Percentiles rank a stretch among this genome's conserved stretches.
phyloP scores from a whole-genome alignment of 1,140 invertebrate species.

The Calliopsis andreniformis region DNA sequence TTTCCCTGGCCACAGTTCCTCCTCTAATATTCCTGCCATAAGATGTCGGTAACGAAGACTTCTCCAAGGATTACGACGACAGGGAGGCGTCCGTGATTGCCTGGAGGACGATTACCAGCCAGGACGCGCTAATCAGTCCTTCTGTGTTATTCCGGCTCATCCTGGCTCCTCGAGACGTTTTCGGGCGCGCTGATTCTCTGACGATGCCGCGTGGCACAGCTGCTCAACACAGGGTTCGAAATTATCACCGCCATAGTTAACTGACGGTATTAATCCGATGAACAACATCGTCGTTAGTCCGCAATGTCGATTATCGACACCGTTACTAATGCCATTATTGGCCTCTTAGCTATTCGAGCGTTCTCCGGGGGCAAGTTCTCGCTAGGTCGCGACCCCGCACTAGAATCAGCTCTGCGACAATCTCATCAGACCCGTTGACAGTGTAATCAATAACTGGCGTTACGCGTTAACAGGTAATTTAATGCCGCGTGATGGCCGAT shows the following conservation, averaged over 20 bases:
- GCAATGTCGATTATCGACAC: constrained; percentile 38
- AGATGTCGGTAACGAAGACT: constrained; percentile 29
- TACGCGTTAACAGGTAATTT: not conserved
- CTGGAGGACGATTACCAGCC: constrained; percentile 45
- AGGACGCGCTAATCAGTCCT: constrained; percentile 55
- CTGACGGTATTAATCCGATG: constrained; percentile 8
- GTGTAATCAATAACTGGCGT: not conserved
- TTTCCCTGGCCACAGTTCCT: not conserved
- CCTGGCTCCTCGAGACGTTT: constrained; percentile 31
- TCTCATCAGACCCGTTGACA: constrained; percentile 6
- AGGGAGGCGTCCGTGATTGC: constrained; percentile 44
- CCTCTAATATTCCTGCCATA: constrained; percentile 40
- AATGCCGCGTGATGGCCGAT: not conserved
- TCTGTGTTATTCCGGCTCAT: constrained; percentile 47
- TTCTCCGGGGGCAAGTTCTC: not conserved
- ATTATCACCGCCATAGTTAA: not conserved
- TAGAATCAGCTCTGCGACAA: not conserved
- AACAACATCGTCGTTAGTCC: constrained; percentile 11
- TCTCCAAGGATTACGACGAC: constrained; percentile 40
- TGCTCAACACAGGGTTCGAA: not conserved
- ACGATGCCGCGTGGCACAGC: not conserved
- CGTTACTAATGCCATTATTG: constrained; percentile 35
- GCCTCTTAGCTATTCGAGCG: constrained; percentile 23
- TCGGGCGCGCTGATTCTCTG: not conserved
- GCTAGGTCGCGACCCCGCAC: not conserved